Evolutionary conservation across 2,888 invertebrate species (phyloP).

Genomic region (Gerris lacustris): DNA sequence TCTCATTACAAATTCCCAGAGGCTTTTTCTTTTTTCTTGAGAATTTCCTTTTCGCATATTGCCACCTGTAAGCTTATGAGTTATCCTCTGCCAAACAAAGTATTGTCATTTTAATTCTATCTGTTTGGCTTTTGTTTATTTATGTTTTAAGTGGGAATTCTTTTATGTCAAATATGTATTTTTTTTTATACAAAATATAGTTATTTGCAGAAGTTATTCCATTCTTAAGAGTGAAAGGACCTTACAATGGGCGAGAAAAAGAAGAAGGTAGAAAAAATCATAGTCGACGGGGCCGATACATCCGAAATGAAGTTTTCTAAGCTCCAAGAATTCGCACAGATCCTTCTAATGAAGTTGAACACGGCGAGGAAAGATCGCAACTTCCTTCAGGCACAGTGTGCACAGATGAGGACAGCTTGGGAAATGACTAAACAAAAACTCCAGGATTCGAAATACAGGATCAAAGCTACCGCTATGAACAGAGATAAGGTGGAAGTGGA

Average conservation of each 20-base stretch:
- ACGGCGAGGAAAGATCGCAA: conserved; percentile 10
- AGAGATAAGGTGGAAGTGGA: conserved; percentile 4
- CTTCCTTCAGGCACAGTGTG: conserved; percentile 4
- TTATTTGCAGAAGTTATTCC: too few species aligned
- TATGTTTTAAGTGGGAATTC: too few species aligned
- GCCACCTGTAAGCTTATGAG: too few species aligned
- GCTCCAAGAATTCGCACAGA: conserved; percentile 5
- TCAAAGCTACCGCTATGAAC: not conserved
- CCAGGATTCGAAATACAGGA: conserved; percentile 1
- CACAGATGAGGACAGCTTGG: conserved; percentile 13
- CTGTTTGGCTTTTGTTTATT: too few species aligned
- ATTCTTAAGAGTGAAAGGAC: not conserved
- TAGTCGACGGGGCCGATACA: conserved; percentile 10
- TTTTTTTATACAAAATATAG: too few species aligned
- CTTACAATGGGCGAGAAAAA: not conserved
- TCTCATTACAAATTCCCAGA: too few species aligned
- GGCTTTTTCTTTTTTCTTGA: too few species aligned
- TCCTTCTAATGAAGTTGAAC: conserved; percentile 5
- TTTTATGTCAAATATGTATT: too few species aligned
- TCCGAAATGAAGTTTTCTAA: not conserved
- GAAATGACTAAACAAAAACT: conserved; percentile 9
- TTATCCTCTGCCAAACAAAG: too few species aligned
- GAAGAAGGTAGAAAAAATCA: not conserved
- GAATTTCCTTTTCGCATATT: too few species aligned
- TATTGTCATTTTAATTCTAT: too few species aligned